These are phyloP conservation scores for Benitochromis conjunctus DNA, from an alignment of 2,113 vertebrate genomes.

Conservation along the genomic window DNA sequence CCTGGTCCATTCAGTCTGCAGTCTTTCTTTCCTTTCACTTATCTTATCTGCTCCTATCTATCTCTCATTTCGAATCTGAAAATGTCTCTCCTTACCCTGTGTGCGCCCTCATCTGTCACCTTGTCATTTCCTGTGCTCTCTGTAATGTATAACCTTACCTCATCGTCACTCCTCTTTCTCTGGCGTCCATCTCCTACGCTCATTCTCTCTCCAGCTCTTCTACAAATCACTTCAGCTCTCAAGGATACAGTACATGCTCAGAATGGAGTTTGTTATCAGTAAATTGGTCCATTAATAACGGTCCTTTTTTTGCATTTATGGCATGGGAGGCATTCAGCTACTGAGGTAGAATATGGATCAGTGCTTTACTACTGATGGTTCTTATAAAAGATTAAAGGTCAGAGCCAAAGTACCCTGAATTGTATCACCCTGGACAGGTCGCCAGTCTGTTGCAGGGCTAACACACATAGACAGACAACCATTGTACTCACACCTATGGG, in stretches of 20 bases:
- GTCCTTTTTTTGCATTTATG: not conserved
- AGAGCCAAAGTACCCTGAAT: not conserved
- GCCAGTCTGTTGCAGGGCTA: too few species aligned
- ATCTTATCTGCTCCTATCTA: not conserved
- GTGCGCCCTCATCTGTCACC: constrained; percentile 13
- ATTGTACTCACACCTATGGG: too few species aligned
- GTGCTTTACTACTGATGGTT: not conserved
- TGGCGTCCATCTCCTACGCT: not conserved
- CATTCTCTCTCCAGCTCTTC: not conserved
- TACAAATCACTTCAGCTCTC: constrained; percentile 15
- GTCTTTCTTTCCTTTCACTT: not conserved
- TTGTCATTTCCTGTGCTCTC: constrained; percentile 34
- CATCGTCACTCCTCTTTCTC: not conserved
- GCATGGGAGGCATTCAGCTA: not conserved
- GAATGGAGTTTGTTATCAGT: not conserved
- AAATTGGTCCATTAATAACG: not conserved
- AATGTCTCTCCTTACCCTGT: not conserved
- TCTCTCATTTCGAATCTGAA: constrained; percentile 6
- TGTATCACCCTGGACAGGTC: not conserved
- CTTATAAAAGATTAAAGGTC: not conserved
- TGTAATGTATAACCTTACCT: constrained; percentile 21
- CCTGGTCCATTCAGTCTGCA: not conserved
- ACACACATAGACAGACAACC: too few species aligned
- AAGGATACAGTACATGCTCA: not conserved
- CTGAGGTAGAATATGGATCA: not conserved